Base-by-base conservation (phyloP, 2,797 vertebrate species). In the Ibycter americanus region DNA sequence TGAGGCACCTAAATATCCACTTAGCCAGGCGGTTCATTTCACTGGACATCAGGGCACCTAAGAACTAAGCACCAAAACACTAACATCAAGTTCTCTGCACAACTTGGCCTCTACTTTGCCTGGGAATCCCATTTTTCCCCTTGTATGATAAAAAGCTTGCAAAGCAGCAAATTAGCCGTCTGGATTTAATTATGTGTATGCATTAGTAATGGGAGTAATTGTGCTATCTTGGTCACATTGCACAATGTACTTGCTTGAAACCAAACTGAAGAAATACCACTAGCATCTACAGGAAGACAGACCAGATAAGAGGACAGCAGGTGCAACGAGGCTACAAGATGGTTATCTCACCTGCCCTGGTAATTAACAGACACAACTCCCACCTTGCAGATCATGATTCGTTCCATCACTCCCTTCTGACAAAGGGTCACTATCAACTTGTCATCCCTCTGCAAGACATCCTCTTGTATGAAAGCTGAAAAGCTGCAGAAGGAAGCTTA, bases 111-210 rank as follows among this genome's bases (percentile, higher is more conserved):
- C 62, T 71, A 40, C 72, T 90, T 89, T 94, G 32, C 44, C 56
- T 85, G 55, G 52, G 82, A 92, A 80, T 84, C 34, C 25, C 19
- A 10, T 89, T 84, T 91, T 32, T 7, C 23, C 67, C 38, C 63
- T 79, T 21, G 17, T 76, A 80, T 78, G 79, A 89, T 85, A 80
- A 91, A 90, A 91, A 91, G 25, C 79, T 85, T 95, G 52, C 56
- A 90, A 96, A 88, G 52, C 47, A 94, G 76, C 55, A 77, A 74
- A 94, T 80, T 56, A 89, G n/a, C 63, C 36, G 46, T 92, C 63
- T 73, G 68, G 65, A 95, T 91, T 93, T 93, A 93, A 95, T 94
- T 91, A 85, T 62, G 71, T 42, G 32, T 44, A 55, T 67, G 34
- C 61, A 90, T 74, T 59, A 67, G 61, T 78, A 94, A 86, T 36